Conservation (phyloP, 2,797 vertebrate species). For the Anguilla pacifica region DNA sequence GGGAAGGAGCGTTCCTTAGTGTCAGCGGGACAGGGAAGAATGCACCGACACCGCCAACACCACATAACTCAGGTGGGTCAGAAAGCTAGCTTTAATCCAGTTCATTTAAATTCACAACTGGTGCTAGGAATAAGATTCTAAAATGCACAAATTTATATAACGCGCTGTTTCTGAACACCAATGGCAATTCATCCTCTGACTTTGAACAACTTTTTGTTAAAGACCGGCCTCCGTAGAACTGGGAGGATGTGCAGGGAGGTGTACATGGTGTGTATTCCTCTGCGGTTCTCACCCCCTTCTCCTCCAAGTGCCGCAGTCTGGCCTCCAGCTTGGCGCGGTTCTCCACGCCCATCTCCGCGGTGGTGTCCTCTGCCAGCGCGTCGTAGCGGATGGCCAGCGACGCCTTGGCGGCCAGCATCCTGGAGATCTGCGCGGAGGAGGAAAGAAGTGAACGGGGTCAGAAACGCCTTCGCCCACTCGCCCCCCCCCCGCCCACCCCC, state of each 20-base stretch:
- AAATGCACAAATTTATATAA: background rate
- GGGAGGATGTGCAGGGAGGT: background rate
- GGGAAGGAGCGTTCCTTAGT: conserved; percentile 12
- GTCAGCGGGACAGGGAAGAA: background rate
- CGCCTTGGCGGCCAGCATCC: conserved; percentile 94
- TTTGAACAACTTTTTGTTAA: too few species aligned
- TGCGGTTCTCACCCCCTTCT: conserved; percentile 84
- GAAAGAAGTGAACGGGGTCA: background rate
- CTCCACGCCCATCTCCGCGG: conserved; percentile 88
- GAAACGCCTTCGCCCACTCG: too few species aligned
- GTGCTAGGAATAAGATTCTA: background rate
- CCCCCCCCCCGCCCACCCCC: too few species aligned
- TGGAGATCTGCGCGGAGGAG: conserved; percentile 80
- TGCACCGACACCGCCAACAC: background rate
- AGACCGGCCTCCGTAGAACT: too few species aligned
- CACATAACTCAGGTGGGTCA: background rate
- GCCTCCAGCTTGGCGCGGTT: conserved; percentile 93
- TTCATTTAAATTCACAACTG: background rate
- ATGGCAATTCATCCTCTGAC: too few species aligned
- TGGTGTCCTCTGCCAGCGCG: conserved; percentile 91
- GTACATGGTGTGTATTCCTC: conserved; percentile 1
- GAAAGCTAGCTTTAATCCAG: background rate
- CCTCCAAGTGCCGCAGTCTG: conserved; percentile 86
- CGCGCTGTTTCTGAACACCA: too few species aligned
- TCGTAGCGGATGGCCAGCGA: conserved; percentile 91